Base-by-base conservation (phyloP, 2,797 vertebrate genomes). In the Gambusia yucatana region DNA sequence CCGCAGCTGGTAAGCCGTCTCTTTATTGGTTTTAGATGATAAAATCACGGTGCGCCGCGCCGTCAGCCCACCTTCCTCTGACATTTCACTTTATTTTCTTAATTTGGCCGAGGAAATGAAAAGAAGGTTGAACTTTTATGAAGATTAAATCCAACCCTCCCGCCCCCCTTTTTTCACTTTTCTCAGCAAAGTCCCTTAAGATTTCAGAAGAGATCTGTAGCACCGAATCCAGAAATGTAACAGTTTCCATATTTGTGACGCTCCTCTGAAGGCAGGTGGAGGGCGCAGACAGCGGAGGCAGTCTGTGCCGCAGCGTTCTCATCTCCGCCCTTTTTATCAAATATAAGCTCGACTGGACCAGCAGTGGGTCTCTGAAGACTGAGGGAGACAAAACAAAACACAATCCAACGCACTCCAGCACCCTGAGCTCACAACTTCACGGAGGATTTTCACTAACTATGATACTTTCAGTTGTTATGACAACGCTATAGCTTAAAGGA, bases 131-230 rank as follows among this genome's bases (percentile, higher is more conserved):
- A 9, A 46, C 50, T 73, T 57, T 13, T 28, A 25, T 33, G 22
- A 70, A 70, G 67, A 57, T 50, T n/a, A 36, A 28, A 30, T 75
- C 20, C 20, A 0, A 4, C 74, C 69, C 70, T 13, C 3, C 70
- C 7, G 69, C 74, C 46, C 25, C 5, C 13, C 14, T 46, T 52
- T 17, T 10, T 46, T 39, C 65, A 43, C 70, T 69, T 28, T 65
- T 65, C 3, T 65, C 16, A 22, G 2, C 1, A 65, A 78, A 8
- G 39, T 43, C 10, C 33, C 33, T 74, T 63, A 77, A 52, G 48
- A 78, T 73, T 43, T 72, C n/a, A 73, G 73, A 84, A 36, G 11
- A 3, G 46, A 22, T 50, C 63, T 63, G n/a, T 65, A 39, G 43
- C 36, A 11, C 17, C 28, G 73, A 46, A 63, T 22, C 36, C 0